phyloP scores from a whole-genome alignment of 2,888 invertebrate genomes.

The Tromatobia lineatoria region DNA sequence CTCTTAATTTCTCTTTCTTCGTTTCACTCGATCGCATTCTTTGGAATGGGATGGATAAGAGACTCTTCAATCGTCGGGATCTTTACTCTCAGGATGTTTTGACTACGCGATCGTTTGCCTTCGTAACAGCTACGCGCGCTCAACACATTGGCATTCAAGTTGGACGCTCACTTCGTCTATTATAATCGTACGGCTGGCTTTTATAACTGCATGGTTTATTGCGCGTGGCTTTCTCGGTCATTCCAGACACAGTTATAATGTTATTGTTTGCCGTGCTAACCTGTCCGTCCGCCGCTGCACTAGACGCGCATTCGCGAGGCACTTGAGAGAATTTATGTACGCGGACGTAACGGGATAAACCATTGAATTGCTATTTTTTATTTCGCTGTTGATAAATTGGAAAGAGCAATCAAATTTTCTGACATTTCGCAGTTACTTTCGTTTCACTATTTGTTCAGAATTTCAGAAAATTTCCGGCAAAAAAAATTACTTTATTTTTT shows the following conservation, averaged over 20 bases:
- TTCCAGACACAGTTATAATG: slow-evolving; percentile 3
- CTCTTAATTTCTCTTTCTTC: background rate
- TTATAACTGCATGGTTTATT: slow-evolving; percentile 6
- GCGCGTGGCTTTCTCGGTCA: slow-evolving; percentile 2
- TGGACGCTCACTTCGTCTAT: slow-evolving; percentile 1
- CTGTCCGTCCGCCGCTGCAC: background rate
- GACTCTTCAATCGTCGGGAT: slow-evolving; percentile 4
- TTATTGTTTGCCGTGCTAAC: slow-evolving; percentile 18
- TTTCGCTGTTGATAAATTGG: background rate
- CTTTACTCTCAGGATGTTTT: background rate
- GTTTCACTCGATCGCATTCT: slow-evolving; percentile 5
- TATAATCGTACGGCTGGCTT: slow-evolving; percentile 15
- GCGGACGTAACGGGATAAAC: background rate
- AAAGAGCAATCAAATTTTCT: background rate
- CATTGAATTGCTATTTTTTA: background rate
- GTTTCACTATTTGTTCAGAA: too few species aligned
- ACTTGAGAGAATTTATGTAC: background rate
- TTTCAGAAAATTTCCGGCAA: too few species aligned
- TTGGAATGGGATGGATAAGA: background rate
- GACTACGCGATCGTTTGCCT: slow-evolving; percentile 15
- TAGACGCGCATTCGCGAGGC: background rate
- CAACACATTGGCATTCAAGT: slow-evolving; percentile 17
- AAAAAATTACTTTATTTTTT: too few species aligned
- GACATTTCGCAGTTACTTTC: too few species aligned
- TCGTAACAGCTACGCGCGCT: background rate